Percentiles rank a stretch among this genome's conserved stretches.
These are phyloP conservation scores for Crematogaster levior DNA, from an alignment of 2,888 invertebrate genomes.

Conservation along the genomic window DNA sequence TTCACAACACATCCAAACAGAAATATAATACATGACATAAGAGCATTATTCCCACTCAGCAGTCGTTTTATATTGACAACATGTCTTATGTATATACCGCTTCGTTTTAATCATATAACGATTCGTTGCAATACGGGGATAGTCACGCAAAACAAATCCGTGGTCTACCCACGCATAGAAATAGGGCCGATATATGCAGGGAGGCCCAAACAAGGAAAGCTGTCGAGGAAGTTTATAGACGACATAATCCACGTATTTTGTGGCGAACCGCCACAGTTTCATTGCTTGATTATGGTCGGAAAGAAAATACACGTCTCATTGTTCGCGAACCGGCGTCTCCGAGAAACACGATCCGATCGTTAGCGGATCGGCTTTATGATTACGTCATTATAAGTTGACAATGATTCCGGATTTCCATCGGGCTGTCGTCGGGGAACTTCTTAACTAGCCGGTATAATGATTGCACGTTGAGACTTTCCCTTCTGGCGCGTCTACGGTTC, in stretches of 20 bases:
- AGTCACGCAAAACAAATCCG: conserved; percentile 36
- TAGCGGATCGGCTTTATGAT: conserved; percentile 73
- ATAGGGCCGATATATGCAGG: conserved; percentile 19
- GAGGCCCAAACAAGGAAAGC: conserved; percentile 62
- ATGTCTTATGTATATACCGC: not conserved
- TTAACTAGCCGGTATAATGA: conserved; percentile 68
- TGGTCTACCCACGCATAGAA: conserved; percentile 40
- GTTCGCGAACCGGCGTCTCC: conserved; percentile 72
- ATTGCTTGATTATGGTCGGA: conserved; percentile 74
- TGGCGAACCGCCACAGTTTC: conserved; percentile 62
- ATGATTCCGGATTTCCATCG: conserved; percentile 69
- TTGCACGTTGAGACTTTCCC: not conserved
- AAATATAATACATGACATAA: not conserved
- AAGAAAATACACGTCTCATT: conserved; percentile 74
- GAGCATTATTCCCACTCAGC: not conserved
- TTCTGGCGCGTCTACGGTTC: not conserved
- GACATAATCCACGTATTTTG: conserved; percentile 58
- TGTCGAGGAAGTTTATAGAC: conserved; percentile 70
- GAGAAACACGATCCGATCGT: conserved; percentile 74
- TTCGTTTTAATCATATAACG: conserved; percentile 26
- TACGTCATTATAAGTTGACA: conserved; percentile 75
- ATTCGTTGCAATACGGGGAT: conserved; percentile 17
- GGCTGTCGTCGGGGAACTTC: conserved; percentile 69
- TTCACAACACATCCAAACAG: not conserved
- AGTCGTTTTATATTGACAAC: not conserved